Evolutionary conservation across 2,888 invertebrate species (phyloP), one percentile per base, ranked within the genome.

Genomic region (Hypolimnas misippus): DNA sequence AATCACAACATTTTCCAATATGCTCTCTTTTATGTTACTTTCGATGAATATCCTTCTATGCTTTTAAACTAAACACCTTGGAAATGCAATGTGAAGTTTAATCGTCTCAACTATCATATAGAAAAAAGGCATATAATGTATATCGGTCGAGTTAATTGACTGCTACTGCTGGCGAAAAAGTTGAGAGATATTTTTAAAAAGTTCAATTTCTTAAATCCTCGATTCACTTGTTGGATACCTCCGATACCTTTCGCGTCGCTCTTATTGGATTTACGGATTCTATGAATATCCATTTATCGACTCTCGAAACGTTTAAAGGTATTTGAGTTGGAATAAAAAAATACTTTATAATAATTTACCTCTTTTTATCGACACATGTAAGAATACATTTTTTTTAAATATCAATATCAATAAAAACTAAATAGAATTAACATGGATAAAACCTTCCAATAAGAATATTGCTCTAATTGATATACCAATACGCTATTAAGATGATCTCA

Each of bases 161-260:
- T 49, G 14, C 49, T 5, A 29, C 42, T 40, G 42, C 40, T 10
- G 35, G 57, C 52, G 17, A 59, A 19, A 44, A n/a, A 19, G 52
- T 14, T 31, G 21, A 17, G 14, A 4, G 29, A 29, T 46, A 50
- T 17, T 40, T 57, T 50, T 53, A 46, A 46, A 53, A 53, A 50
- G 46, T 60, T 60, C 49, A 17, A 60, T 55, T 60, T 50, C 50
- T 50, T 31, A 21, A 33, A 38, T 44, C 33, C 42, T 46, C 19
- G 53, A 52, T 46, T 52, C 52, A 59, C 58, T 59, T 59, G 58
- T 52, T 52, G 44, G 49, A 59, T 59, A 52, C 44, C 33, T 54
- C 49, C 25, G 49, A 50, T 55, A 21, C 60, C 49, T 55, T 54
- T 54, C 31, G 53, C 50, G 31, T 49, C 40, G 60, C 19, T 55